phyloP scores from a whole-genome alignment of 2,113 vertebrate species.

The Sapajus apella region DNA sequence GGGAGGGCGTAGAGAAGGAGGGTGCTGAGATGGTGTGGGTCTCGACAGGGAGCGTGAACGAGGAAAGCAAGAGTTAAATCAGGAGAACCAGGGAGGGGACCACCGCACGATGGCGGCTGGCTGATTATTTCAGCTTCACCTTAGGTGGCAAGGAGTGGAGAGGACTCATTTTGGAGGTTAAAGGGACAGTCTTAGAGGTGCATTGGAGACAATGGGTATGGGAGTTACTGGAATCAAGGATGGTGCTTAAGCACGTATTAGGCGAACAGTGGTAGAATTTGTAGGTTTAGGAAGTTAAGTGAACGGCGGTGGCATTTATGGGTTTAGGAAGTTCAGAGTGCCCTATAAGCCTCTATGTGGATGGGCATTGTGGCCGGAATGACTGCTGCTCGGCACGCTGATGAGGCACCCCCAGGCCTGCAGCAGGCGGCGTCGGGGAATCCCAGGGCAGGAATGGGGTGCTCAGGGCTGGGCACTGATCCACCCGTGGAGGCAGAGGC shows the following conservation, averaged over 20 bases:
- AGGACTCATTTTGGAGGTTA: background rate
- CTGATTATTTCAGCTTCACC: background rate
- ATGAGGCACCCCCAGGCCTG: too few species aligned
- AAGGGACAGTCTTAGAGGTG: background rate
- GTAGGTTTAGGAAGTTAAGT: background rate
- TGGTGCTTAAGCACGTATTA: background rate
- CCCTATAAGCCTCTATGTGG: background rate
- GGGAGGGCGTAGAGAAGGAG: background rate
- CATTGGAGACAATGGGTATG: background rate
- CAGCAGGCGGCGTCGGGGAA: rapidly evolving
- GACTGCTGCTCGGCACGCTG: background rate
- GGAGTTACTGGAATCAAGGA: background rate
- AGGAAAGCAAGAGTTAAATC: background rate
- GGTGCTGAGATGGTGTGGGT: background rate
- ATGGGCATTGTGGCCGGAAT: background rate
- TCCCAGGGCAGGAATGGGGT: too few species aligned
- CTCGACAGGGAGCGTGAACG: rapidly evolving
- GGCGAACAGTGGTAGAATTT: background rate
- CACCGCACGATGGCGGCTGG: rapidly evolving
- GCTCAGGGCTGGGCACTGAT: background rate
- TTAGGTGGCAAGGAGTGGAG: background rate
- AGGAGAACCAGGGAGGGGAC: background rate
- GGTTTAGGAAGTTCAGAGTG: too few species aligned
- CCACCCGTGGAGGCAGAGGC: background rate
- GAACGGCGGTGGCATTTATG: background rate